A percentile compares a stretch with the other conserved stretches of the same genome.
These are phyloP conservation scores for Donacobius atricapilla DNA, from an alignment of 2,113 vertebrate species.

Conservation along the genomic window DNA sequence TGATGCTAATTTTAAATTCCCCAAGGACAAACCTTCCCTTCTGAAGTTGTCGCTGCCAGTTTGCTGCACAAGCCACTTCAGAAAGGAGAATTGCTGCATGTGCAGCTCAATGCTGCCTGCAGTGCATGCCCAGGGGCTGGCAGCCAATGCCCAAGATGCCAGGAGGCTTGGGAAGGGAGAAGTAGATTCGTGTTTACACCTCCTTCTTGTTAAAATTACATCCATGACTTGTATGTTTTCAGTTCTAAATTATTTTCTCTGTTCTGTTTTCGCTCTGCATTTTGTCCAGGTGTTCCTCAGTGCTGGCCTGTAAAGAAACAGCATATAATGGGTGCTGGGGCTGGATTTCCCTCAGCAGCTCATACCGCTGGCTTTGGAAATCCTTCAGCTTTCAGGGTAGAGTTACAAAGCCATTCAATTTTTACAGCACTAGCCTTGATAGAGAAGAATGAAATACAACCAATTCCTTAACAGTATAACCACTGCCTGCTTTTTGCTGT, in stretches of 20 bases:
- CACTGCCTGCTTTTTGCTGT: not conserved
- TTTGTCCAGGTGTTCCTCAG: not conserved
- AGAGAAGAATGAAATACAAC: not conserved
- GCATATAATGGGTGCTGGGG: not conserved
- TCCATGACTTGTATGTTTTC: not conserved
- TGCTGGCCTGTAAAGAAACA: not conserved
- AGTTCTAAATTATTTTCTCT: not conserved
- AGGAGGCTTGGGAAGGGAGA: not conserved
- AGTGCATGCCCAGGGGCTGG: not conserved
- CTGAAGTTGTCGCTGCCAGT: not conserved
- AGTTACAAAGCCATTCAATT: not conserved
- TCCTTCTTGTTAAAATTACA: not conserved
- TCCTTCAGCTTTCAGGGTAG: not conserved
- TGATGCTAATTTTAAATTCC: conserved; percentile 12
- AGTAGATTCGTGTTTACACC: not conserved
- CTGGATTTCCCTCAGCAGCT: not conserved
- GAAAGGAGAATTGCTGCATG: not conserved
- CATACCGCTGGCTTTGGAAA: not conserved
- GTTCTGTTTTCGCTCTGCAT: not conserved
- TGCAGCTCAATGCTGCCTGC: not conserved
- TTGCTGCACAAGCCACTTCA: not conserved
- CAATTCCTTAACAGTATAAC: not conserved
- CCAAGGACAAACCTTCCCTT: not conserved
- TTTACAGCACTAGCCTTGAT: not conserved
- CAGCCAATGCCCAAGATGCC: not conserved